These are phyloP conservation scores for Macrobrachium rosenbergii DNA, from an alignment of 1,140 invertebrate genomes.

Conservation along the genomic window DNA sequence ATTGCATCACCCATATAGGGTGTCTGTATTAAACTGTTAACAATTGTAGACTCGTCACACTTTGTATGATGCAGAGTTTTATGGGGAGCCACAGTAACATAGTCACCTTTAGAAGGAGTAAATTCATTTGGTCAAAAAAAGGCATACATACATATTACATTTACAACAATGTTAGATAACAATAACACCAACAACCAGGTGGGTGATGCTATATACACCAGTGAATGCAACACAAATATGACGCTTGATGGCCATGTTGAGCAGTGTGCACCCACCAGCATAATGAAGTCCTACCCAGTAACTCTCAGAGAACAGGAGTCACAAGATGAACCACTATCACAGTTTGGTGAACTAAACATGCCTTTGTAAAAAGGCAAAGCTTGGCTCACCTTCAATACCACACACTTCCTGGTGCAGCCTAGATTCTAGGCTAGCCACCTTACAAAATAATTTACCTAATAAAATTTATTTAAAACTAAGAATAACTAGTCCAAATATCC, in stretches of 20 bases:
- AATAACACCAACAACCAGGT: slow-evolving; percentile 61
- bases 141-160: slow-evolving; percentile 58
- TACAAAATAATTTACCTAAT: slow-evolving; percentile 63
- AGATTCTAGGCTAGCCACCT: slow-evolving; percentile 55
- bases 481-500: slow-evolving; percentile 52
- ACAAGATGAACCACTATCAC: slow-evolving; percentile 56
- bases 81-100: slow-evolving; percentile 56
- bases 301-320: slow-evolving; percentile 23
- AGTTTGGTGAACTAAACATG: slow-evolving; percentile 46
- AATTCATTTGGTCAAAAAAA: slow-evolving; percentile 59
- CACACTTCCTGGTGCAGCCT: slow-evolving; percentile 53
- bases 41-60: slow-evolving; percentile 38
- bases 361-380: slow-evolving; percentile 4
- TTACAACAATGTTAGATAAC: slow-evolving; percentile 58
- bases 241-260: slow-evolving; percentile 48
- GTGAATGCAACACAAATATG: slow-evolving; percentile 55
- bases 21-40: slow-evolving; percentile 39
- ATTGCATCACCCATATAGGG: slow-evolving; percentile 45
- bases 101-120: slow-evolving; percentile 59
- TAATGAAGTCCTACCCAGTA: slow-evolving; percentile 38
- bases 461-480: slow-evolving; percentile 60
- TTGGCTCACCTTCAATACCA: slow-evolving; percentile 48
- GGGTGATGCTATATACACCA: slow-evolving; percentile 61
- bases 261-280: slow-evolving; percentile 56
- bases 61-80: slow-evolving; percentile 47